Conservation (phyloP, 1,140 invertebrate species). For the Drosophila oshimai region DNA sequence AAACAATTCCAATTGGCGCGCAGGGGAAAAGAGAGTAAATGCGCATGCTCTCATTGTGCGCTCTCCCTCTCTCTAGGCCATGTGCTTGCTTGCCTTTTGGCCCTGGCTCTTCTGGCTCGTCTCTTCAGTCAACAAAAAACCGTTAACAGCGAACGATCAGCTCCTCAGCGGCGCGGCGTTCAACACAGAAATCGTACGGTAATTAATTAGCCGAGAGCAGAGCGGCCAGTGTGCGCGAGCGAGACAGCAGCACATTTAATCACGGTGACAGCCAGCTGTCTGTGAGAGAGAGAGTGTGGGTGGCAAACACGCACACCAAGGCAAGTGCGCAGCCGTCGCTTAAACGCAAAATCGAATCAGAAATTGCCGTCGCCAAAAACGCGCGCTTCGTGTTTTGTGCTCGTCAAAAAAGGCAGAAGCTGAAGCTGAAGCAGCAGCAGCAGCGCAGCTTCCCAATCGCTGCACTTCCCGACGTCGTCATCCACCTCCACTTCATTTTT, state of each 20-base stretch:
- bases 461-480: constrained; percentile 54
- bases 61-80: constrained; percentile 18
- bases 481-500: constrained; percentile 64
- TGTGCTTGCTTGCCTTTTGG: constrained; percentile 6
- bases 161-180: constrained; percentile 46
- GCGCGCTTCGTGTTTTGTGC: constrained; percentile 68
- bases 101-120: constrained; percentile 16
- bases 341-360: constrained; percentile 75
- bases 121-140: constrained; percentile 66
- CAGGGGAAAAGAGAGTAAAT: constrained; percentile 46
- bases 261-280: constrained; percentile 58
- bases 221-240: constrained; percentile 52
- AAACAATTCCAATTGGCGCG: constrained; percentile 63
- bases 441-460: constrained; percentile 57
- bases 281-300: constrained; percentile 2
- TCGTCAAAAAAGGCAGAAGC: constrained; percentile 73
- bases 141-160: constrained; percentile 77
- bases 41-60: constrained; percentile 41
- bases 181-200: constrained; percentile 39
- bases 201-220: constrained; percentile 65
- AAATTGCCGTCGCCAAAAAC: constrained; percentile 77
- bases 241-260: constrained; percentile 67
- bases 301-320: constrained; percentile 12
- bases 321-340: constrained; percentile 68
- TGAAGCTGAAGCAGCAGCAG: too few species aligned